Evolutionary conservation across 1,140 invertebrate genomes (phyloP), one percentile per base, ranked within the genome.

Genomic region (Euwallacea fornicatus): DNA sequence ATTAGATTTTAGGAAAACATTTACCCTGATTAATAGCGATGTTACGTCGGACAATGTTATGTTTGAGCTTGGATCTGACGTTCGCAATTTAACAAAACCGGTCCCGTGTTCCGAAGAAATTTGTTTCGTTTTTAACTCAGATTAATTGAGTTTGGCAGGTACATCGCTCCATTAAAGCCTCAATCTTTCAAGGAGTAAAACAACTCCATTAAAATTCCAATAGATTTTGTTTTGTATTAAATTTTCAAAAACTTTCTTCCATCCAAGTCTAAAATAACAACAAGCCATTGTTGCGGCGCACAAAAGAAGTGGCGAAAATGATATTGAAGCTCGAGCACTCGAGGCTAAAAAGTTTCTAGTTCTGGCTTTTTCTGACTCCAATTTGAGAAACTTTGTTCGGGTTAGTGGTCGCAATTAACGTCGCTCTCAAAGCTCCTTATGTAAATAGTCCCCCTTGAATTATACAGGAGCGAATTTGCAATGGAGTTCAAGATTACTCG

Each of bases 1-100:
- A 69, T 69, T 69, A 69, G 67, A 69, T 69, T 62, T 69, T 69
- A 11, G 47, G 67, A 62, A 69, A 69, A 69, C 67, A 69, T 62
- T 62, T 62, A 61, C 59, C 67, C 67, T 69, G 67, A 69, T 69
- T 69, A 69, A 69, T 69, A 69, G 67, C 59, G 56, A 62, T 62
- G 59, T 62, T 69, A 53, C 44, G 67, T 69, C 67, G 67, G 67
- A 61, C 58, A 68, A 56, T 59, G 66, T 68, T 68, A 60, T 60
- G 56, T 56, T 44, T 42, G 54, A 56, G 50, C 42, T 43, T 67
- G 65, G 15, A 16, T 67, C 54, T 67, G 65, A 67, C 65, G 65
- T 61, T 61, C 60, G 46, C 16, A 58, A 15, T 21, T 58, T 21
- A 33, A 33, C 55, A 58, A 58, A 58, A 58, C 55, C n/a, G 55